Base-by-base conservation (phyloP, 2,797 vertebrate genomes). In the Dermochelys coriacea region DNA sequence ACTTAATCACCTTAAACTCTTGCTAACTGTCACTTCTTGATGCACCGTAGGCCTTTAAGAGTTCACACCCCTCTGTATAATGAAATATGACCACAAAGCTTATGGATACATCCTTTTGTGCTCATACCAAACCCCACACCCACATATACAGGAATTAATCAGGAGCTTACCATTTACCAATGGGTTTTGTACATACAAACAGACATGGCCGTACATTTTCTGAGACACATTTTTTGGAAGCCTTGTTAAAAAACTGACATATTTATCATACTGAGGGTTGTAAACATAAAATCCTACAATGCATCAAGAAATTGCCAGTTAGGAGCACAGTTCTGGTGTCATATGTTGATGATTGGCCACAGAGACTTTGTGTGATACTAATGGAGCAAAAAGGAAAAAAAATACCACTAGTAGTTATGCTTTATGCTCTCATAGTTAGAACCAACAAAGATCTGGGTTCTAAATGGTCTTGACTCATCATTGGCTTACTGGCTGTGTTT, bases 21-120 rank as follows among this genome's bases (percentile, higher is more conserved):
- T 92, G 91, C 91, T 92, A 96, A 89, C 68, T 96, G 95, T 92
- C 94, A 61, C 61, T 68, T 75, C 55, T 49, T 49, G 75, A 78
- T 77, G 68, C 1, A 2, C 80, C 88, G 68, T 19, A 86, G 95
- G 87, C 47, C 82, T 84, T 90, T 54, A 91, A 88, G 27, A 29
- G 41, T 71, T 71, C 34, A 77, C 25, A 27, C 8, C 23, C 27
- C 6, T 15, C 27, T 45, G 55, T 31, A 71, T 10, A 25, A 31
- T 90, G 86, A 75, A 71, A 52, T 78, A 87, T 85, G 84, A 74
- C 75, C 91, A 64, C 86, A 55, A 89, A 83, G 71, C 45, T 5
- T 47, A 77, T 49, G 8, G 45, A 45, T 41, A 14, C 23, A 74
- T 45, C 75, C 87, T 45, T 25, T 87, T 84, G 82, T 55, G 78